A percentile compares a stretch with the other conserved stretches of the same genome.
phyloP scores from a whole-genome alignment of 2,113 vertebrate genomes.

The Macquaria australasica region DNA sequence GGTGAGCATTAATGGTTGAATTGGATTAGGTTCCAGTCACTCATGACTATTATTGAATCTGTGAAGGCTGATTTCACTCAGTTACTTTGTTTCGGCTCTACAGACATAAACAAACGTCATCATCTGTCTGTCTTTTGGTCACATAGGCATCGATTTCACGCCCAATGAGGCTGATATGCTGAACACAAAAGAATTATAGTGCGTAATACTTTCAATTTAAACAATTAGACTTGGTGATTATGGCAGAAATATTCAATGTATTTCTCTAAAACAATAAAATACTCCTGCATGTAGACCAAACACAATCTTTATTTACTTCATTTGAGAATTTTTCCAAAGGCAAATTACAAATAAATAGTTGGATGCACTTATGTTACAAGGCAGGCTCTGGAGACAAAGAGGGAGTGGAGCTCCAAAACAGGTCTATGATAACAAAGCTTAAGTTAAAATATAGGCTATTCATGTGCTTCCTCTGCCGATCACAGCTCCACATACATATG shows the following conservation, averaged over 20 bases:
- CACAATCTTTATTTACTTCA: slow-evolving; percentile 71
- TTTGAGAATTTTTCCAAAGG: slow-evolving; percentile 70
- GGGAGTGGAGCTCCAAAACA: slow-evolving; percentile 33
- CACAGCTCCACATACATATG: slow-evolving; percentile 42
- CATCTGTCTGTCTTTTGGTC: slow-evolving; percentile 19
- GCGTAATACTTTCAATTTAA: not conserved
- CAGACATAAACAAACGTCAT: slow-evolving; percentile 17
- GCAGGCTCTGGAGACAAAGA: slow-evolving; percentile 44
- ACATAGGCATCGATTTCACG: slow-evolving; percentile 1
- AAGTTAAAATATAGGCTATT: slow-evolving; percentile 72
- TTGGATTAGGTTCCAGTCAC: slow-evolving; percentile 26
- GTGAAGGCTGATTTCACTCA: slow-evolving; percentile 27
- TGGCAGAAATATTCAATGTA: not conserved
- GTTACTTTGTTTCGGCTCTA: not conserved
- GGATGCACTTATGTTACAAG: slow-evolving; percentile 77
- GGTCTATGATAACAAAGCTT: not conserved
- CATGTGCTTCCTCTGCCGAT: slow-evolving; percentile 66
- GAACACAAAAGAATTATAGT: not conserved
- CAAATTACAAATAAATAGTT: slow-evolving; percentile 88
- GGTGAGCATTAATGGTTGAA: slow-evolving; percentile 17
- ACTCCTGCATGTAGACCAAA: slow-evolving; percentile 41
- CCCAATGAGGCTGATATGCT: not conserved
- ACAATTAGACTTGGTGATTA: not conserved
- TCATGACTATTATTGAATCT: slow-evolving; percentile 37
- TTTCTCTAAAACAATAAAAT: not conserved